Conservation (phyloP, 2,888 invertebrate genomes). For the Neelides folsomi region DNA sequence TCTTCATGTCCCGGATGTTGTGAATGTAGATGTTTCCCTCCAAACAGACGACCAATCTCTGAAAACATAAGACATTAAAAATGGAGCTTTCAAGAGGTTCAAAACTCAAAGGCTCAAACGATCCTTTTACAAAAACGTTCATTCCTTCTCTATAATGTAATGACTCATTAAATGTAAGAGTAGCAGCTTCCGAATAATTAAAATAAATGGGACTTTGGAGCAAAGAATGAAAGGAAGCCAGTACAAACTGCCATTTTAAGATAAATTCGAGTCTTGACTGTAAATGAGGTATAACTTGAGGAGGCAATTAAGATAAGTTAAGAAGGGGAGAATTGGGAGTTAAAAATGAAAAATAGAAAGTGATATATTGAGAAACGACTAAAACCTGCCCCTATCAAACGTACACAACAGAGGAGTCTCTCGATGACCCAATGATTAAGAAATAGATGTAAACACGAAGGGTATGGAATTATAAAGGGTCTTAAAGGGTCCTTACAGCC, state of each 20-base stretch:
- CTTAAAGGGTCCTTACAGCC: constrained; percentile 48
- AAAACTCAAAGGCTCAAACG: no score
- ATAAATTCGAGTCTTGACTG: neutral
- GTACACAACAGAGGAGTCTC: no score
- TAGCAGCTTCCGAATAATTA: neutral
- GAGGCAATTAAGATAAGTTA: neutral
- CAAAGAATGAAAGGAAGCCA: no score
- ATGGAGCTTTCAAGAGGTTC: no score
- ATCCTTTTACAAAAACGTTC: neutral
- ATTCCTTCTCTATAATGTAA: neutral
- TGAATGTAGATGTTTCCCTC: constrained; percentile 97
- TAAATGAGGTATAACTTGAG: neutral
- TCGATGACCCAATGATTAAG: no score
- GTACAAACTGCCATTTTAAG: constrained; percentile 1
- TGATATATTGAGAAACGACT: no score
- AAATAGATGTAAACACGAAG: no score
- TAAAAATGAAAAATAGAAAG: no score
- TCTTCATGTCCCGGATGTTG: constrained; percentile 96
- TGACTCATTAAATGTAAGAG: neutral
- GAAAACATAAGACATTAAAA: constrained; percentile 24
- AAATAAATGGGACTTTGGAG: neutral
- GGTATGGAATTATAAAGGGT: no score
- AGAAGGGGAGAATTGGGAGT: no score
- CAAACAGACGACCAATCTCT: constrained; percentile 89
- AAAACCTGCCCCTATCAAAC: no score